These are phyloP conservation scores for Ectemnius cavifrons DNA, from an alignment of 2,888 invertebrate species.

Conservation along the genomic window DNA sequence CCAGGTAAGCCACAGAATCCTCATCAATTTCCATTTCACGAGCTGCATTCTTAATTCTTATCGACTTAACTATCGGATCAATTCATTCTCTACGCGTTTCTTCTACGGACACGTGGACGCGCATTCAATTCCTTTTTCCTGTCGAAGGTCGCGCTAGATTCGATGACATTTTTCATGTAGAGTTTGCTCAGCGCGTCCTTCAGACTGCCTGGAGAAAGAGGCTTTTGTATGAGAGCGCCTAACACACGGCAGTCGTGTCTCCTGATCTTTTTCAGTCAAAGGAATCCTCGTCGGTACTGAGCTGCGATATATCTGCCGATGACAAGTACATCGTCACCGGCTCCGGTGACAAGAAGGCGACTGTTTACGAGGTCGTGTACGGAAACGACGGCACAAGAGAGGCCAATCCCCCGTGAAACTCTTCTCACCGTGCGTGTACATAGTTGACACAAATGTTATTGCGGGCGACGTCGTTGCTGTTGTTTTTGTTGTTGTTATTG, in stretches of 20 bases:
- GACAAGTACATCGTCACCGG: constrained; percentile 99
- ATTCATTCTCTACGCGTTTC: too few species aligned
- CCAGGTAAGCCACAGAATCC: constrained; percentile 82
- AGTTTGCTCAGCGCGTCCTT: too few species aligned
- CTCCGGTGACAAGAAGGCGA: constrained; percentile 98
- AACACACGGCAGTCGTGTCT: background rate
- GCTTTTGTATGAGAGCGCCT: background rate
- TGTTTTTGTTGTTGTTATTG: constrained; percentile 60
- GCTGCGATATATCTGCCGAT: constrained; percentile 98
- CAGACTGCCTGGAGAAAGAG: too few species aligned
- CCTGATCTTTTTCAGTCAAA: constrained; percentile 84
- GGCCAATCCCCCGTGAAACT: constrained; percentile 16
- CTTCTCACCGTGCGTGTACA: constrained; percentile 34
- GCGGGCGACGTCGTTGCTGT: constrained; percentile 55
- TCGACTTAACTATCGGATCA: too few species aligned
- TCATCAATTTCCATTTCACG: too few species aligned
- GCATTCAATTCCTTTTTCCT: too few species aligned
- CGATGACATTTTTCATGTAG: too few species aligned
- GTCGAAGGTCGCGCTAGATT: too few species aligned
- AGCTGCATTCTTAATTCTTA: too few species aligned
- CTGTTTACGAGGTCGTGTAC: constrained; percentile 97
- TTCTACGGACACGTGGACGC: too few species aligned
- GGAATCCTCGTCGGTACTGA: constrained; percentile 98
- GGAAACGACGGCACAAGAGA: constrained; percentile 72
- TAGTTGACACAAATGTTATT: constrained; percentile 44